Base-by-base conservation (phyloP, 2,113 vertebrate genomes). In the Catharus bicknelli region DNA sequence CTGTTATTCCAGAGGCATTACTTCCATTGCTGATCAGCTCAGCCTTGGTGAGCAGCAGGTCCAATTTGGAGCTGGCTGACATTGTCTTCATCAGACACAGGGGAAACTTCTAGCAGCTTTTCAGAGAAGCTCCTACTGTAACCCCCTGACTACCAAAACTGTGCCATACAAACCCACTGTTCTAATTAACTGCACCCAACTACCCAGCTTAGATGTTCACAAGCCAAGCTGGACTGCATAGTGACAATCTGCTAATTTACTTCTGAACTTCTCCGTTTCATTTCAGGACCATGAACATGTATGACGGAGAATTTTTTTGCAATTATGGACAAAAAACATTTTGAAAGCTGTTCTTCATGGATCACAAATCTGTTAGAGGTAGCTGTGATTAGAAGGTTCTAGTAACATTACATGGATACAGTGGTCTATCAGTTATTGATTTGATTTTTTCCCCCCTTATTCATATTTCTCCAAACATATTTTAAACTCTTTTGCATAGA, bases 11-110 rank as follows among this genome's bases (percentile, higher is more conserved):
- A 59, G 29, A 29, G 59, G 12, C 13, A 3, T 59, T 81, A 12
- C n/a, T 53, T 45, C 29, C 5, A 4, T 58, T 0, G 0, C 43
- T 66, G 22, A 13, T 73, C 45, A 26, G 38, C 27, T 73, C 0
- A 0, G 51, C 7, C 36, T n/a, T 69, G 19, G 40, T 40, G 29
- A 69, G 29, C 48, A n/a, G 55, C 48, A 47, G 47, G 16, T 69
- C 40, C 64, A 27, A 0, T 26, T 13, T 51, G 32, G 43, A 66
- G 36, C 27, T 66, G 59, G 26, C 36, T 73, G 68, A 22, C 36
- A 11, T 38, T 58, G 58, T 22, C 59, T 58, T 73, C 59, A 16
- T 66, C 53, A 74, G 32, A 51, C 25, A 23, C 5, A 26, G 57
- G 16, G 29, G 11, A 72, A 55, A 34, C 30, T 38, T 70, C 29